phyloP scores from a whole-genome alignment of 2,113 vertebrate species.

The Pterocles orientalis region DNA sequence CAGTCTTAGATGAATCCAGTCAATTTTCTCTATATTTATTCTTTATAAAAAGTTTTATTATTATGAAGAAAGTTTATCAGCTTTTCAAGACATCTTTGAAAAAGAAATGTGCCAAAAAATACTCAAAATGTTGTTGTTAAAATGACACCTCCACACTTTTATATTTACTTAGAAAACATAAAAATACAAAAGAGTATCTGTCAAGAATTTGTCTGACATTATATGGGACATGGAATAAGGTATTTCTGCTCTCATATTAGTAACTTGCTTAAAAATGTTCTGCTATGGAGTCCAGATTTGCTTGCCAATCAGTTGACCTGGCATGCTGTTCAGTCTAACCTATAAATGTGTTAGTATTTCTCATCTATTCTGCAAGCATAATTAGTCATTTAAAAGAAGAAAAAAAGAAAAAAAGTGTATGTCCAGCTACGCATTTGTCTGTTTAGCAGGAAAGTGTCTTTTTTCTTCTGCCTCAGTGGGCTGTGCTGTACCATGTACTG shows the following conservation, averaged over 20 bases:
- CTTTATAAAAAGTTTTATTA: neutral
- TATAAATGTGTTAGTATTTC: neutral
- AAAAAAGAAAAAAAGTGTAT: neutral
- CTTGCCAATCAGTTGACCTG: neutral
- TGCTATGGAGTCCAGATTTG: neutral
- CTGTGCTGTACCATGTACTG: slow-evolving; percentile 5
- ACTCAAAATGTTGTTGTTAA: neutral
- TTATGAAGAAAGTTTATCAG: neutral
- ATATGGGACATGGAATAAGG: neutral
- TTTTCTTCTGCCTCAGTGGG: neutral
- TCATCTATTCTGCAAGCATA: neutral
- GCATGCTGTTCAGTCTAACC: neutral
- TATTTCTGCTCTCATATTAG: neutral
- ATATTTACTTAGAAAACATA: neutral
- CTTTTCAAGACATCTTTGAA: neutral
- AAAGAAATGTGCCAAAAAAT: neutral
- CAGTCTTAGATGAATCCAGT: neutral
- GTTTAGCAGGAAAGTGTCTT: neutral
- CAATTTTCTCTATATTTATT: neutral
- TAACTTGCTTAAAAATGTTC: neutral
- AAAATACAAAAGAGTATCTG: neutral
- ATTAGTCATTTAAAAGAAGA: neutral
- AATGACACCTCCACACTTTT: neutral
- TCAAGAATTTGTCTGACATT: slow-evolving; percentile 11
- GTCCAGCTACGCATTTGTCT: neutral